These are phyloP conservation scores for Noctua janthina DNA, from an alignment of 2,888 invertebrate species.

Conservation along the genomic window DNA sequence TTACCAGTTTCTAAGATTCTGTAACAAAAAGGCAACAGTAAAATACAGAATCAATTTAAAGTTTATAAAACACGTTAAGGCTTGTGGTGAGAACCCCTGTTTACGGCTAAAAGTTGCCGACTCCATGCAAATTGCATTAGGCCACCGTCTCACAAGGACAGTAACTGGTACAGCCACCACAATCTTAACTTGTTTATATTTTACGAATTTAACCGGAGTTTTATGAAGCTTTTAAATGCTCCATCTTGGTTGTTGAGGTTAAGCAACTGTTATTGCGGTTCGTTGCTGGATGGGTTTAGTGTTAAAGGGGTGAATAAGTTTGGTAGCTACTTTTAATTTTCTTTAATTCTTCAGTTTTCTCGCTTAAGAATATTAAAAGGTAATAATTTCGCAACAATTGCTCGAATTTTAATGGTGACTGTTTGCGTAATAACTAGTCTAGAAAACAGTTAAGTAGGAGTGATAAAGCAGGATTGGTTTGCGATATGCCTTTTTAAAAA, in stretches of 20 bases:
- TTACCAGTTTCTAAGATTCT: slow-evolving; percentile 51
- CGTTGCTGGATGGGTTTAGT: slow-evolving; percentile 33
- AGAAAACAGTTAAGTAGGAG: neutral
- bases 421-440: neutral
- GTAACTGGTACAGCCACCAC: slow-evolving; percentile 57
- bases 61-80: slow-evolving; percentile 65
- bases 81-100: slow-evolving; percentile 63
- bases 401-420: neutral
- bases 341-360: neutral
- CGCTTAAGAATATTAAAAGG: neutral
- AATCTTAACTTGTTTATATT: slow-evolving; percentile 69
- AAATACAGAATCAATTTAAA: slow-evolving; percentile 70
- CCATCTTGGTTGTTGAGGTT: slow-evolving; percentile 49
- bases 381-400: neutral
- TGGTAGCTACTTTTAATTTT: slow-evolving; percentile 14
- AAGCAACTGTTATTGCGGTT: slow-evolving; percentile 42
- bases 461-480: neutral
- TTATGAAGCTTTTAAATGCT: slow-evolving; percentile 63
- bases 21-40: slow-evolving; percentile 58
- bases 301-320: slow-evolving; percentile 19
- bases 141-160: slow-evolving; percentile 62
- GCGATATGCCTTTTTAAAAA: neutral
- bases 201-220: slow-evolving; percentile 66
- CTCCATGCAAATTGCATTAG: slow-evolving; percentile 72
- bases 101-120: slow-evolving; percentile 66